Base-by-base conservation (phyloP, 2,888 invertebrate genomes). In the Oscheius myriophilus region DNA sequence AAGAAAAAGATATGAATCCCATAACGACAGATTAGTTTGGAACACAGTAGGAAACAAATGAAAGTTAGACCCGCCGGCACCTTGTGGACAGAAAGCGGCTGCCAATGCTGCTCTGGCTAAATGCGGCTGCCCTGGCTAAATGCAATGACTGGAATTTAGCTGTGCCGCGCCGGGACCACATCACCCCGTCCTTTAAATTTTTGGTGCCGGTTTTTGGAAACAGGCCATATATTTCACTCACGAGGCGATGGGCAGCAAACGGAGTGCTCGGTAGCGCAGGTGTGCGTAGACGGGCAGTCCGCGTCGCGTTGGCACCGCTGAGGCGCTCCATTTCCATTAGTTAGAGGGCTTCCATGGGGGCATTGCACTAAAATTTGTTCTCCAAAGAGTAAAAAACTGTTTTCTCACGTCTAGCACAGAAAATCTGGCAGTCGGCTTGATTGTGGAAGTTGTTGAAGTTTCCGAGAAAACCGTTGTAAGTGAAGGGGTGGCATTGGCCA, bases 381-480 rank as follows among this genome's bases (percentile, higher is more conserved):
- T 53, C 42, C 16, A n/a, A 23, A 21, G 18, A 18, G 11, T 25
- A 2, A 59, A 23, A 3, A 55, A 55, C 39, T 25, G 33, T 55
- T 55, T 25, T 33, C 72, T 67, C 21, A 80, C 80, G 66, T 72
- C 74, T 71, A n/a, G 77, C 75, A 58, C 80, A 80, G 59, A 78
- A 80, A 2, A 71, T 54, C 55, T 80, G 80, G 64, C 80, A 80
- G 67, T 80, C 80, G 16, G 76, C 76, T 39, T 76, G 74, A 59
- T 75, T 77, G 49, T 72, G 70, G 72, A 80, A 80, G 54, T 80
- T 80, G 66, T 80, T 80, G 69, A 79, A 80, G 59, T 76, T 80
- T 52, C 80, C 80, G 18, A 80, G 52, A 57, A 78, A 80, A 16
- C 80, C 80, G 51, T 75, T 74, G 67, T 73, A 80, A 9, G 78